Percentiles rank a stretch among this genome's conserved stretches.
These are phyloP conservation scores for Lepidurus couesii DNA, from an alignment of 1,140 invertebrate species.

Conservation along the genomic window DNA sequence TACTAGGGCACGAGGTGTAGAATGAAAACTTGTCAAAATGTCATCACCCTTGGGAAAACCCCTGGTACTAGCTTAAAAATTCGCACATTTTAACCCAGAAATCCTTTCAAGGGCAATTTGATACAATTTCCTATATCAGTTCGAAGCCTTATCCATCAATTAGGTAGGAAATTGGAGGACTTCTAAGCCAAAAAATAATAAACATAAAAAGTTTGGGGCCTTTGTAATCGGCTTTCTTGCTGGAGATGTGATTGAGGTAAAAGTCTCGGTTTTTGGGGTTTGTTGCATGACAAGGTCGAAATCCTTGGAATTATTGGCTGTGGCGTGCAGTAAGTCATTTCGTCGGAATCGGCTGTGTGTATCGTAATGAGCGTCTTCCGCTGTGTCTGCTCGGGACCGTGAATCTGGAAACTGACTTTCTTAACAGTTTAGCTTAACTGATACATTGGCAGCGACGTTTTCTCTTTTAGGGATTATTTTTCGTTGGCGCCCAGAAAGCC, in stretches of 20 bases:
- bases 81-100: too few relatives aligned
- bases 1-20: slow-evolving; percentile 1
- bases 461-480: background rate
- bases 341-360: background rate
- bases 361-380: slow-evolving; percentile 16
- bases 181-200: too few relatives aligned
- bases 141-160: too few relatives aligned
- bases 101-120: too few relatives aligned
- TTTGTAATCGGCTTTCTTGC: too few relatives aligned
- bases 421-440: background rate
- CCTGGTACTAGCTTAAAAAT: too few relatives aligned
- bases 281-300: background rate
- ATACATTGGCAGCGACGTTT: background rate
- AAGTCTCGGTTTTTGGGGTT: too few relatives aligned
- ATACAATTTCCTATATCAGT: too few relatives aligned
- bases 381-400: background rate
- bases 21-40: slow-evolving; percentile 15
- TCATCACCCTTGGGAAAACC: background rate
- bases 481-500: background rate
- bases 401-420: slow-evolving; percentile 8
- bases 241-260: too few relatives aligned
- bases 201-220: too few relatives aligned
- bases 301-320: background rate
- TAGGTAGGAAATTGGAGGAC: too few relatives aligned
- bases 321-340: background rate